Base-by-base conservation (phyloP, 2,797 vertebrate species). In the Siniperca undulata region DNA sequence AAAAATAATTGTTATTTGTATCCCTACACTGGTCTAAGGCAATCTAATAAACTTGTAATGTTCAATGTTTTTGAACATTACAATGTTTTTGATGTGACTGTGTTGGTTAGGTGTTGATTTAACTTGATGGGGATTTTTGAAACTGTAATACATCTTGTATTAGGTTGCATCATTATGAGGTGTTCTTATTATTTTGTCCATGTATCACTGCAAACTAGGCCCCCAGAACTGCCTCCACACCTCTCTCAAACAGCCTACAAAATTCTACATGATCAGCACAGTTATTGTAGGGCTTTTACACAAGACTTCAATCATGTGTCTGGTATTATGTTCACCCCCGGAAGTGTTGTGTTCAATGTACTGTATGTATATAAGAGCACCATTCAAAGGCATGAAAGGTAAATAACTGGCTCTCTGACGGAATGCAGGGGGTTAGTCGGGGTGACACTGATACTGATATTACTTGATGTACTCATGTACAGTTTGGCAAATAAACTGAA, bases 361-460 rank as follows among this genome's bases (percentile, higher is more conserved):
- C 64, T 60, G 48, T 24, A 46, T 34, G 36, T 17, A 22, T 12
- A 16, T 44, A 61, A 40, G n/a, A 74, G 38, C 69, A 14, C 40
- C 40, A 52, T 42, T 65, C 14, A 73, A 20, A 85, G 12, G 64
- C 64, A 81, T 55, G 20, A 50, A 9, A 34, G 42, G 22, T 66
- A 68, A 68, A 79, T 27, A n/a, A 46, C 16, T 12, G 27, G 48
- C 52, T 68, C 50, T 77, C 17, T 77, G 65, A 34, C 38, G 70
- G 71, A 68, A 77, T 55, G 64, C 56, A 69, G 71, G 71, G 62
- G 58, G 48, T 64, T 30, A 71, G 70, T 77, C 72, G 68, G 67
- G 59, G 61, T 70, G 72, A 66, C 79, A 34, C 60, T 50, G 55
- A 61, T 70, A 61, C 53, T 77, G 59, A 48, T 55, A 6, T 14